Conservation (phyloP, 2,888 invertebrate genomes). For the Parthenolecanium corni region DNA sequence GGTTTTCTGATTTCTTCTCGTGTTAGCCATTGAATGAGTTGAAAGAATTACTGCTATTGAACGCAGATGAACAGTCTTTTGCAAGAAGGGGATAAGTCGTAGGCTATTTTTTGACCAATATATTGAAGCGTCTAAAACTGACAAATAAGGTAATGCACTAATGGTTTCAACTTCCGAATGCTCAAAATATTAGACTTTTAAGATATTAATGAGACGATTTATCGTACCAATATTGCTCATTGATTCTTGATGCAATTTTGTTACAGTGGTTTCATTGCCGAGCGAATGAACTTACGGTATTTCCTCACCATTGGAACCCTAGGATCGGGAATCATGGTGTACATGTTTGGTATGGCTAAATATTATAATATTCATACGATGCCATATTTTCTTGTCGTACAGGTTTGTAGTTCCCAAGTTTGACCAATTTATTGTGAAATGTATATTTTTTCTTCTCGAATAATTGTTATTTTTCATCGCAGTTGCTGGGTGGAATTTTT, state of each 20-base stretch:
- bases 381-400: slow-evolving; percentile 69
- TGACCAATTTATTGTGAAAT: neutral
- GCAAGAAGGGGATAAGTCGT: too few relatives aligned
- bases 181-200: too few relatives aligned
- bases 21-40: too few relatives aligned
- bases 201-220: too few relatives aligned
- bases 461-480: slow-evolving; percentile 13
- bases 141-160: too few relatives aligned
- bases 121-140: too few relatives aligned
- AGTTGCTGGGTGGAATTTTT: slow-evolving; percentile 54
- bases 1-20: too few relatives aligned
- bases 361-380: slow-evolving; percentile 68
- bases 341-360: slow-evolving; percentile 77
- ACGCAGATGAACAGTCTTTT: too few relatives aligned
- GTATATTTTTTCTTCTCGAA: neutral
- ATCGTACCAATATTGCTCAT: neutral
- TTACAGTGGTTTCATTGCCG: slow-evolving; percentile 85
- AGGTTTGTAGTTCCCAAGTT: slow-evolving; percentile 46
- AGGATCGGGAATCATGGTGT: slow-evolving; percentile 70
- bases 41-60: too few relatives aligned
- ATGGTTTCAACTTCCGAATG: too few relatives aligned
- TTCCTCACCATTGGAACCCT: slow-evolving; percentile 88
- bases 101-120: too few relatives aligned
- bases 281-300: slow-evolving; percentile 78
- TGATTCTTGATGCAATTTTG: too few relatives aligned